Percentiles rank a stretch among this genome's conserved stretches.
These are phyloP conservation scores for Ursus arctos DNA, from an alignment of 2,113 vertebrate species.

Conservation along the genomic window DNA sequence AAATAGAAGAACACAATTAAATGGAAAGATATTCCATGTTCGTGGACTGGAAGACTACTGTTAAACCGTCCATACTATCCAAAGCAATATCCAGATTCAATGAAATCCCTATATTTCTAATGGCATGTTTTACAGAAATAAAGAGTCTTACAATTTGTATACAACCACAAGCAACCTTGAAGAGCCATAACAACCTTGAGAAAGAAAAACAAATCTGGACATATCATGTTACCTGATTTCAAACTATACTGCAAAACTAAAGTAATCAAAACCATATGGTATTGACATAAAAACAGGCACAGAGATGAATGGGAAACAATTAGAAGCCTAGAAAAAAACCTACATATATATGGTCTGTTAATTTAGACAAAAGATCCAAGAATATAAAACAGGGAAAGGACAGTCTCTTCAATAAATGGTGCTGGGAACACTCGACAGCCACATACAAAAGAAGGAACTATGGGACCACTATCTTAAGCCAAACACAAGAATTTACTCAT, in stretches of 20 bases:
- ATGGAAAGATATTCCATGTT: not conserved
- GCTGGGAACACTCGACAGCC: not conserved
- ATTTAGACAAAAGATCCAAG: not conserved
- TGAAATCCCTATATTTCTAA: not conserved
- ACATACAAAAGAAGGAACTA: not conserved
- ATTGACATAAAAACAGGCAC: not conserved
- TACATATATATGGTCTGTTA: too few species aligned
- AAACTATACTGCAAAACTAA: not conserved
- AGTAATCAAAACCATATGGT: not conserved
- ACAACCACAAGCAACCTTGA: not conserved
- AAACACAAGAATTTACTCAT: not conserved
- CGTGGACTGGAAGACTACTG: not conserved
- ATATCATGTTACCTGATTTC: not conserved
- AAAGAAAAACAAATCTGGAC: not conserved
- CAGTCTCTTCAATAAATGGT: not conserved
- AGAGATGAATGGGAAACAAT: not conserved
- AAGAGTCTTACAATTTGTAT: not conserved
- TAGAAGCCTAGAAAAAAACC: not conserved
- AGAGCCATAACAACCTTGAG: too few species aligned
- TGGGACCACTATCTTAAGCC: not conserved
- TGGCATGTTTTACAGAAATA: not conserved
- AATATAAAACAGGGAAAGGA: not conserved
- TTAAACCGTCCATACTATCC: not conserved
- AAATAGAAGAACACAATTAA: not conserved
- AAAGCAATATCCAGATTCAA: not conserved